Percentiles rank a stretch among this genome's conserved stretches.
These are phyloP conservation scores for Buphagus erythrorhynchus DNA, from an alignment of 2,797 vertebrate species.

Conservation along the genomic window DNA sequence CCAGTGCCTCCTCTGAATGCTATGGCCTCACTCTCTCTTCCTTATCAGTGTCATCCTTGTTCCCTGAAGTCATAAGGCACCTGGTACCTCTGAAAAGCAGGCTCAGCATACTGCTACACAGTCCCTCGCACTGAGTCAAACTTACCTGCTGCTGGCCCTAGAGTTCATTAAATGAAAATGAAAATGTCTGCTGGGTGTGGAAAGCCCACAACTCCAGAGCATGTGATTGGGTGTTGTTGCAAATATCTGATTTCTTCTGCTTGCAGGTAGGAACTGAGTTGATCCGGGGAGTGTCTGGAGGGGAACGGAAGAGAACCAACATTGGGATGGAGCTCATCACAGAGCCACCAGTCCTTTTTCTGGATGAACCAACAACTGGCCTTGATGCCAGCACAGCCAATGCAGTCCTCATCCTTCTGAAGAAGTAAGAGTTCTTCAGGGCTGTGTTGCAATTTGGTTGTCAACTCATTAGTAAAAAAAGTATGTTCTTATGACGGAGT, in stretches of 20 bases:
- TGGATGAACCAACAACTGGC: constrained; percentile 85
- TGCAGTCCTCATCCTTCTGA: constrained; percentile 83
- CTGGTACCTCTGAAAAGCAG: not conserved
- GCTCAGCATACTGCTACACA: not conserved
- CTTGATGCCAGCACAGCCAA: constrained; percentile 85
- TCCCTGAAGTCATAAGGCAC: not conserved
- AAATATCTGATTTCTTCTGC: not conserved
- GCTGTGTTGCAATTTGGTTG: not conserved
- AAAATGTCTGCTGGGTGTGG: not conserved
- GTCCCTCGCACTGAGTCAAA: not conserved
- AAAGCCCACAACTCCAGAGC: not conserved
- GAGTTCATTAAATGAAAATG: not conserved
- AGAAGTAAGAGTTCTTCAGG: constrained; percentile 71
- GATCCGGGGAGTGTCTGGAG: constrained; percentile 83
- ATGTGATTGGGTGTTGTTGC: not conserved
- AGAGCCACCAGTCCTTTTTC: constrained; percentile 82
- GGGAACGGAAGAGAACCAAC: constrained; percentile 85
- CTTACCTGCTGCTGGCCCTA: not conserved
- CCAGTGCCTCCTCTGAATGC: not conserved
- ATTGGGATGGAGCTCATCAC: constrained; percentile 88
- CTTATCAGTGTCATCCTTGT: not conserved
- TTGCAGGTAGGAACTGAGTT: constrained; percentile 84
- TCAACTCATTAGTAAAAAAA: not conserved
- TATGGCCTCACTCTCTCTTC: not conserved
- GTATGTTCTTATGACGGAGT: not conserved